phyloP scores from a whole-genome alignment of 2,888 invertebrate genomes.

The Melitaea athalia region DNA sequence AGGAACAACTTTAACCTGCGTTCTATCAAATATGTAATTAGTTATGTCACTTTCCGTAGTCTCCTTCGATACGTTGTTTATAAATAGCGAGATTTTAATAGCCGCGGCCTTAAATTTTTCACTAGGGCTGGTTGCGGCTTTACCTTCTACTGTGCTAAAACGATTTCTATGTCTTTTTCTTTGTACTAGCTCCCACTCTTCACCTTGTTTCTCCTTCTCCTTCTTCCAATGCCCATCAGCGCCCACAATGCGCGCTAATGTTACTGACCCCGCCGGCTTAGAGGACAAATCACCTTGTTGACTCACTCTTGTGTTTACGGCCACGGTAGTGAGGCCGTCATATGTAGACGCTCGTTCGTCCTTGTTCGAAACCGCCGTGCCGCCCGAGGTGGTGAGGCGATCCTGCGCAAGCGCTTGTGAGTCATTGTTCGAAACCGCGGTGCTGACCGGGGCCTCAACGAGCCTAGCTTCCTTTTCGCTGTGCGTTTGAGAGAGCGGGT shows the following conservation, averaged over 20 bases:
- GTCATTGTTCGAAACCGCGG: no score
- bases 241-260: conserved; percentile 2
- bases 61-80: conserved; percentile 40
- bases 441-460: no score
- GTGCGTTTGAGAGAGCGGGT: no score
- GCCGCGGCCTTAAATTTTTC: conserved; percentile 38
- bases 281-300: no score
- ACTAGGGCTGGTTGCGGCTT: conserved; percentile 20
- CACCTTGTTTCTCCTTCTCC: conserved; percentile 12
- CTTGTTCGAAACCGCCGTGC: no score
- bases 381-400: no score
- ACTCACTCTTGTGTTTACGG: no score
- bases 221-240: conserved; percentile 20
- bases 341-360: no score
- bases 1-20: conserved; percentile 27
- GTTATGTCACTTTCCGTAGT: conserved; percentile 34
- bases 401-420: no score
- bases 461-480: no score
- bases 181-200: conserved; percentile 31
- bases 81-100: conserved; percentile 38
- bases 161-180: conserved; percentile 29
- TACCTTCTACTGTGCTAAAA: conserved; percentile 30
- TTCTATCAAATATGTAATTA: conserved; percentile 33
- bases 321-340: no score
- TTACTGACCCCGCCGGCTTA: neutral